phyloP scores from a whole-genome alignment of 2,797 vertebrate species.

The Glossophaga mutica region DNA sequence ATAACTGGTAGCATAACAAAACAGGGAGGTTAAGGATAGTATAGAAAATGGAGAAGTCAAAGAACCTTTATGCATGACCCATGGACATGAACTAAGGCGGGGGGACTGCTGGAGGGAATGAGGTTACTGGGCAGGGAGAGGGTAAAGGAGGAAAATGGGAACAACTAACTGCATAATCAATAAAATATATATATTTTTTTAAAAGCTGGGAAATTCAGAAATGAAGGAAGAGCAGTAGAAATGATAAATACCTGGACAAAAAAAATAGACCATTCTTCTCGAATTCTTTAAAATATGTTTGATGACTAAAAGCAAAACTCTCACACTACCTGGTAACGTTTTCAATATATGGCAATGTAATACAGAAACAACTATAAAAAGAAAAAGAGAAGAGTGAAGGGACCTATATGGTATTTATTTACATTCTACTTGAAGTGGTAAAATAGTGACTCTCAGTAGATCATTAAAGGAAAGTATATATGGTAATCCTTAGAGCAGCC shows the following conservation, averaged over 20 bases:
- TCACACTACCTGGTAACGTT: background rate
- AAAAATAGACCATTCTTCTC: background rate
- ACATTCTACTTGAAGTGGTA: background rate
- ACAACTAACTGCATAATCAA: no score
- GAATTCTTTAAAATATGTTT: background rate
- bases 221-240: background rate
- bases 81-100: no score
- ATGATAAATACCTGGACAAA: background rate
- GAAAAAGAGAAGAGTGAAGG: background rate
- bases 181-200: no score
- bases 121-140: no score
- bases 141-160: no score
- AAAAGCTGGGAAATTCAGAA: background rate
- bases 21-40: no score
- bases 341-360: background rate
- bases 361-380: background rate
- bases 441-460: background rate
- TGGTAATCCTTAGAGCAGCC: background rate
- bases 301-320: background rate
- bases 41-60: no score
- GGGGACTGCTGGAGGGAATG: no score
- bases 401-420: background rate
- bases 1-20: no score
- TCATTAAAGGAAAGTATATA: background rate
- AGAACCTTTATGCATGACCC: no score